Conservation (phyloP, 2,113 vertebrate species). For the Galeopterus variegatus region DNA sequence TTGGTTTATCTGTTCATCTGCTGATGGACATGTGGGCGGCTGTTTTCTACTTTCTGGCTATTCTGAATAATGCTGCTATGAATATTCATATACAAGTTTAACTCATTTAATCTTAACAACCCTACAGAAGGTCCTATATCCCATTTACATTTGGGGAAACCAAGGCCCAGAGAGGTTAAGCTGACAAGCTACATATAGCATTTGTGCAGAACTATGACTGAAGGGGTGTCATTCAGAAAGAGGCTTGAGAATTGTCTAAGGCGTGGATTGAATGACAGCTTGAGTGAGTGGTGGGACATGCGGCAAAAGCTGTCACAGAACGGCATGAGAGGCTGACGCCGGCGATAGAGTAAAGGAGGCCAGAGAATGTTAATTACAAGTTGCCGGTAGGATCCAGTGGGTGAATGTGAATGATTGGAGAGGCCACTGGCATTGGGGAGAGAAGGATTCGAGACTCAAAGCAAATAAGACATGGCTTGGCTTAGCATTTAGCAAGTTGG, state of each 20-base stretch:
- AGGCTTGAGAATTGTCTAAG: neutral
- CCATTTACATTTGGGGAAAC: neutral
- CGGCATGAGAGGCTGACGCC: too few relatives aligned
- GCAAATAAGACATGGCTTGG: fast-evolving
- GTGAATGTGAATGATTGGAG: neutral
- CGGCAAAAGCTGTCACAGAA: neutral
- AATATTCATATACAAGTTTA: neutral
- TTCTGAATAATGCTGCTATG: neutral
- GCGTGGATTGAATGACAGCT: neutral
- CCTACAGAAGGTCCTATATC: neutral
- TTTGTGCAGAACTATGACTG: neutral
- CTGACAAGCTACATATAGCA: neutral
- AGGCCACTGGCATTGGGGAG: neutral
- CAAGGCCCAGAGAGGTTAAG: neutral
- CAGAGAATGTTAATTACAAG: too few relatives aligned
- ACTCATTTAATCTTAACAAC: neutral
- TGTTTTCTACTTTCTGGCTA: neutral
- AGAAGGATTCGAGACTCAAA: neutral
- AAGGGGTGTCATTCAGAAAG: neutral
- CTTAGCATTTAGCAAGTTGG: neutral
- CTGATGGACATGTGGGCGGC: neutral
- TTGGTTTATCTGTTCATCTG: neutral
- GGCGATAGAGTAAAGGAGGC: neutral
- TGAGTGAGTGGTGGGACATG: fast-evolving
- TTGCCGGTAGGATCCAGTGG: neutral